Evolutionary conservation across 2,113 vertebrate species (phyloP).

Genomic region (Mionectes macconnelli): DNA sequence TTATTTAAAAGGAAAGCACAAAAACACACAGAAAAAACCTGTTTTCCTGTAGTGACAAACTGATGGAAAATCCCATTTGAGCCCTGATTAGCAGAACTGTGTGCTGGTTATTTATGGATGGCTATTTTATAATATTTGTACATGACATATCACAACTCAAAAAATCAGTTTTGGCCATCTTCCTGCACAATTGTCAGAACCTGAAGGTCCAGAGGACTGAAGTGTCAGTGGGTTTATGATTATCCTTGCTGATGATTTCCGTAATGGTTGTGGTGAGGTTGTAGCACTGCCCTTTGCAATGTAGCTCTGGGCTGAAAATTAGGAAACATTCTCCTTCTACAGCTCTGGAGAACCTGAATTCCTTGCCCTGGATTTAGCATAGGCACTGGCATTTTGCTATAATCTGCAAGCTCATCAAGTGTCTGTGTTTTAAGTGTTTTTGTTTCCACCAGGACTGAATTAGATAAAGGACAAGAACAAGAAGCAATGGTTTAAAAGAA

Average conservation of each 20-base stretch:
- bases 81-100: neutral
- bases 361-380: neutral
- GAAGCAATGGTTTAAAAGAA: neutral
- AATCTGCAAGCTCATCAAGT: neutral
- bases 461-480: neutral
- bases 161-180: neutral
- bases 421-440: neutral
- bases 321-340: neutral
- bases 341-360: neutral
- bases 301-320: neutral
- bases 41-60: neutral
- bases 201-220: neutral
- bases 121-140: neutral
- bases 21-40: neutral
- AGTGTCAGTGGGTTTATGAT: neutral
- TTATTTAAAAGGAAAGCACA: neutral
- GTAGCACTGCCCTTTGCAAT: neutral
- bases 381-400: neutral
- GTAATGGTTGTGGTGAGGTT: neutral
- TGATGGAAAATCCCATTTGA: neutral
- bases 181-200: neutral
- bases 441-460: neutral
- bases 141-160: neutral
- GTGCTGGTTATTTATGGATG: neutral
- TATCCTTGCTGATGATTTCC: neutral